Conservation (phyloP, 2,797 vertebrate species). For the Champsocephalus esox region DNA sequence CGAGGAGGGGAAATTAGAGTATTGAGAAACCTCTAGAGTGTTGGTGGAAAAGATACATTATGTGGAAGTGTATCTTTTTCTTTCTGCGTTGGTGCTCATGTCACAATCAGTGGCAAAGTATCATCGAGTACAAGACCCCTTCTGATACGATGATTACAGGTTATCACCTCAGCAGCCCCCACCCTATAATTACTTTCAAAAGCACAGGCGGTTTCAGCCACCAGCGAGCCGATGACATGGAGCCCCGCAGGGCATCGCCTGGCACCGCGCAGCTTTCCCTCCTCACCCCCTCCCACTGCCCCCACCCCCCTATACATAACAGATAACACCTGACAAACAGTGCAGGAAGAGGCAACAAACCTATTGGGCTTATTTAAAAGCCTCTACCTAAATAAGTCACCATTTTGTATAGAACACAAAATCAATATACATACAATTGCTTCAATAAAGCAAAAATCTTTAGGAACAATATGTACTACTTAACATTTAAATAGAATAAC, state of each 20-base stretch:
- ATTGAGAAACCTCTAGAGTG: too few species aligned
- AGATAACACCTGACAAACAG: too few species aligned
- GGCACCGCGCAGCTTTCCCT: slow-evolving; percentile 12
- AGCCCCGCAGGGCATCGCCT: slow-evolving; percentile 31
- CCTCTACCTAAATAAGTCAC: too few species aligned
- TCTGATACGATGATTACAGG: slow-evolving; percentile 59
- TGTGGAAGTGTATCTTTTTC: too few species aligned
- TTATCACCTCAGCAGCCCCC: slow-evolving; percentile 48
- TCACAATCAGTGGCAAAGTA: slow-evolving; percentile 19
- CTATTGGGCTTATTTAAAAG: too few species aligned
- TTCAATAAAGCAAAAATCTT: too few species aligned
- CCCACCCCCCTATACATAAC: background rate
- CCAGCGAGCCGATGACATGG: slow-evolving; percentile 47
- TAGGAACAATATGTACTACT: too few species aligned
- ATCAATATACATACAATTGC: too few species aligned
- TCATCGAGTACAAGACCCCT: slow-evolving; percentile 19
- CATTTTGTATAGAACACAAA: too few species aligned
- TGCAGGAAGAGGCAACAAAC: too few species aligned
- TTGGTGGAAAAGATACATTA: background rate
- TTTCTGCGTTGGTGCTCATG: background rate
- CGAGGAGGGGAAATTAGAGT: too few species aligned
- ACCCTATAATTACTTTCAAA: slow-evolving; percentile 60
- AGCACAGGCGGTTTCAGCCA: slow-evolving; percentile 33
- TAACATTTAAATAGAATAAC: too few species aligned
- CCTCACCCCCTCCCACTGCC: slow-evolving; percentile 21